Evolutionary conservation across 2,888 invertebrate genomes (phyloP).

Genomic region (Hypselothyrea guttata): DNA sequence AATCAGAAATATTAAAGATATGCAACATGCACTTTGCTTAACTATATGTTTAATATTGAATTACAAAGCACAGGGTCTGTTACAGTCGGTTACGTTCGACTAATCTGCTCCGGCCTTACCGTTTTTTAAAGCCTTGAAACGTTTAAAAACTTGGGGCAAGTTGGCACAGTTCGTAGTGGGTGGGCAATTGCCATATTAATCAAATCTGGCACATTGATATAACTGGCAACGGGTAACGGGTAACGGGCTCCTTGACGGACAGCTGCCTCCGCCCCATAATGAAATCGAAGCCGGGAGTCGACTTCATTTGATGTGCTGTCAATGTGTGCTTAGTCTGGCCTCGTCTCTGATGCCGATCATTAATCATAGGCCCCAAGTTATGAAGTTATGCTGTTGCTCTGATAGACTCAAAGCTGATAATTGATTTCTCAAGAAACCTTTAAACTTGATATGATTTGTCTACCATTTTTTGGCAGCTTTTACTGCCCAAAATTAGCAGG

Average conservation of each 20-base stretch:
- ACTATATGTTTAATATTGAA: no score
- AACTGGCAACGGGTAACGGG: constrained; percentile 44
- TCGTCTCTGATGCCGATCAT: constrained; percentile 44
- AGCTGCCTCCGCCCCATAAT: not conserved
- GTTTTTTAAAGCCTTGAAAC: constrained; percentile 8
- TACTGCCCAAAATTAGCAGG: constrained; percentile 48
- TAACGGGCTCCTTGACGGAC: constrained; percentile 8
- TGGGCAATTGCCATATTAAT: constrained; percentile 62
- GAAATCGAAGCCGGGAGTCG: constrained; percentile 17
- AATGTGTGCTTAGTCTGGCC: constrained; percentile 49
- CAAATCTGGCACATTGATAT: constrained; percentile 48
- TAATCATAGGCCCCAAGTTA: constrained; percentile 45
- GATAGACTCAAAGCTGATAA: constrained; percentile 42
- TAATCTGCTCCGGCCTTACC: no score
- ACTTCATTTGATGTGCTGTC: constrained; percentile 50
- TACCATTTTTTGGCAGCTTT: constrained; percentile 19
- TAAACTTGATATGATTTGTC: constrained; percentile 19
- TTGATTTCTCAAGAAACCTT: constrained; percentile 54
- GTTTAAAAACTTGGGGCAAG: constrained; percentile 49
- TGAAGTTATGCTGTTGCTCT: constrained; percentile 33
- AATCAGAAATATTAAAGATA: no score
- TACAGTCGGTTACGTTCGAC: no score
- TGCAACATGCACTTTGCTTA: no score
- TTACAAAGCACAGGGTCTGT: no score
- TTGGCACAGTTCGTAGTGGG: constrained; percentile 51